Percentiles rank a stretch among this genome's conserved stretches.
Conservation (phyloP, 1,140 invertebrate species). For the Leguminivora glycinivorella region DNA sequence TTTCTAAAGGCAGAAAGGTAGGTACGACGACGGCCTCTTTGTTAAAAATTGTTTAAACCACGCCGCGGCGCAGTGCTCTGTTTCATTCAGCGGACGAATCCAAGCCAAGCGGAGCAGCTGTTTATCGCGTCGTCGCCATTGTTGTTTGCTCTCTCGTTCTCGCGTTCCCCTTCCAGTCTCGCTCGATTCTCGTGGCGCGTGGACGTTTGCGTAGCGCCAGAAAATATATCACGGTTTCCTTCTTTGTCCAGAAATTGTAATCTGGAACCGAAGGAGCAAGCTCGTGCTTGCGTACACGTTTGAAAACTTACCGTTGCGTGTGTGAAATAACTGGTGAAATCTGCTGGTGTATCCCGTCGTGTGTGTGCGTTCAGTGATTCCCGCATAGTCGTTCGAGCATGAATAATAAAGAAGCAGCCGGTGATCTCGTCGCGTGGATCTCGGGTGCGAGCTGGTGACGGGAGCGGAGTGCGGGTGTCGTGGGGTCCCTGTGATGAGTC, state of each 20-base stretch:
- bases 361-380: slow-evolving; percentile 71
- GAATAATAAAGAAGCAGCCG: slow-evolving; percentile 77
- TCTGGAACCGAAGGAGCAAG: slow-evolving; percentile 36
- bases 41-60: background rate
- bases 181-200: slow-evolving; percentile 70
- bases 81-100: slow-evolving; percentile 29
- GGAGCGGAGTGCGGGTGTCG: slow-evolving; percentile 49
- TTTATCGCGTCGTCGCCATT: slow-evolving; percentile 74
- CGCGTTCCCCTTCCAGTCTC: slow-evolving; percentile 63
- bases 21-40: background rate
- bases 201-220: slow-evolving; percentile 49
- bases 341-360: slow-evolving; percentile 53
- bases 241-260: slow-evolving; percentile 70
- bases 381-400: slow-evolving; percentile 75
- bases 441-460: slow-evolving; percentile 66
- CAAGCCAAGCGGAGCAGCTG: slow-evolving; percentile 67
- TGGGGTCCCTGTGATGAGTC: slow-evolving; percentile 65
- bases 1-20: background rate
- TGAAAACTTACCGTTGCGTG: slow-evolving; percentile 32
- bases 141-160: slow-evolving; percentile 68
- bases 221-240: slow-evolving; percentile 62
- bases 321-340: slow-evolving; percentile 48
- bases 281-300: slow-evolving; percentile 32
- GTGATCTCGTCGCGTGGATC: slow-evolving; percentile 68
- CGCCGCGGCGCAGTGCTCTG: slow-evolving; percentile 36